These are phyloP conservation scores for Therioaphis trifolii DNA, from an alignment of 2,888 invertebrate genomes.

Conservation along the genomic window DNA sequence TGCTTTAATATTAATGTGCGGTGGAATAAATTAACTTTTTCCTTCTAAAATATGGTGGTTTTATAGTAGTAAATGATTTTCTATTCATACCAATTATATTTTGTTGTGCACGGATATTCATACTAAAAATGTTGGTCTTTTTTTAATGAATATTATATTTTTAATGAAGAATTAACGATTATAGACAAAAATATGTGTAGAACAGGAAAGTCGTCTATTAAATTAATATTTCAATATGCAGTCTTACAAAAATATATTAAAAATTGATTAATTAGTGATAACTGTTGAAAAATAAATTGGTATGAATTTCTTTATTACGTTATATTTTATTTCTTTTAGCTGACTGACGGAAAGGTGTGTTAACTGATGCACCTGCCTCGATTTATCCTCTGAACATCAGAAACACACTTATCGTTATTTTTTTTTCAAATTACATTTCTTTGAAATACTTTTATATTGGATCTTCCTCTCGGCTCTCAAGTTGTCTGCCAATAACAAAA, in stretches of 20 bases:
- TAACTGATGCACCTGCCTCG: constrained; percentile 51
- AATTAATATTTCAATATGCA: no score
- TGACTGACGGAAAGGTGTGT: constrained; percentile 32
- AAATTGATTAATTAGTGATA: not conserved
- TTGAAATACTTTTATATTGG: constrained; percentile 52
- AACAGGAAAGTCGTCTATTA: not conserved
- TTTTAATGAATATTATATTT: not conserved
- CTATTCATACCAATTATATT: not conserved
- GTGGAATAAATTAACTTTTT: not conserved
- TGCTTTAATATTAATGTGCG: not conserved
- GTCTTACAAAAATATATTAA: not conserved
- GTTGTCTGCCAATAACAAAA: constrained; percentile 53
- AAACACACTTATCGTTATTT: constrained; percentile 55
- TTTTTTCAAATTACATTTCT: constrained; percentile 61
- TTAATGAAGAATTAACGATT: not conserved
- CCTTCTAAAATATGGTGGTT: not conserved
- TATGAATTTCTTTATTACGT: constrained; percentile 14
- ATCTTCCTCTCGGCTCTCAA: constrained; percentile 41
- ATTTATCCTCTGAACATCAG: constrained; percentile 47
- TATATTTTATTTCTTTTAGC: constrained; percentile 3
- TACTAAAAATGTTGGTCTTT: not conserved
- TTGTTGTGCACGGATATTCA: not conserved
- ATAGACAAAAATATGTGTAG: not conserved
- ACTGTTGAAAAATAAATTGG: constrained; percentile 11
- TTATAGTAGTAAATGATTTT: constrained; percentile 7